Base-by-base conservation (phyloP, 1,140 invertebrate species). In the Leguminivora glycinivorella region DNA sequence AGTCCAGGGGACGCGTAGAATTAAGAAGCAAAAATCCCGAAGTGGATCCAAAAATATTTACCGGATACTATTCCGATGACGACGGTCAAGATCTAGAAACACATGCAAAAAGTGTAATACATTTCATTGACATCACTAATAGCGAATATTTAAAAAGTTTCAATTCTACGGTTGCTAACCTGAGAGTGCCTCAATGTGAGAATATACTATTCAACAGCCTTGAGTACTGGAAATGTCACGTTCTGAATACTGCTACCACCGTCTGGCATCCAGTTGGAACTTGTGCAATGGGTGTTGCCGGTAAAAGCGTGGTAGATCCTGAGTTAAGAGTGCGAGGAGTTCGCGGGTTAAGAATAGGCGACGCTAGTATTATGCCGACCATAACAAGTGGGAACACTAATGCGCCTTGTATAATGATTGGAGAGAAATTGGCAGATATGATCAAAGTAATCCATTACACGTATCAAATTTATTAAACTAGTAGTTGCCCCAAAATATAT, bases 1-100 rank as follows among this genome's bases (percentile, higher is more conserved):
- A 93, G 68, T 97, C 96, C 68, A 93, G 92, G 71, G 98, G 98
- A 1, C 87, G 93, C 5, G 95, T 98, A 9, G 94, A 93, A 69
- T 82, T 98, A 1, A 90, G 95, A 9, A 96, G 94, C 68, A 94
- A 93, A 10, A 95, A 98, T 88, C 98, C 98, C 0, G 94, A 95
- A 70, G 95, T 96, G 70, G 95, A 96, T 79, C 98, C 98, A 0
- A 89, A 96, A 3, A 96, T 99, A 67, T 95, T 97, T 82, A 96
- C 97, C 0, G 97, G 97, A 76, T 98, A 98, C 78, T 95, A 98
- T 72, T 92, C 94, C 1, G 94, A 97, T 68, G 94, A 94, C 1
- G 94, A 97, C 68, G 94, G 94, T 0, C 90, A 93, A 4, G 97
- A 98, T 78, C 92, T 97, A 78, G 94, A 94, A 5, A 95, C 94